Conservation (phyloP, 2,113 vertebrate genomes). For the Eleginops maclovinus region DNA sequence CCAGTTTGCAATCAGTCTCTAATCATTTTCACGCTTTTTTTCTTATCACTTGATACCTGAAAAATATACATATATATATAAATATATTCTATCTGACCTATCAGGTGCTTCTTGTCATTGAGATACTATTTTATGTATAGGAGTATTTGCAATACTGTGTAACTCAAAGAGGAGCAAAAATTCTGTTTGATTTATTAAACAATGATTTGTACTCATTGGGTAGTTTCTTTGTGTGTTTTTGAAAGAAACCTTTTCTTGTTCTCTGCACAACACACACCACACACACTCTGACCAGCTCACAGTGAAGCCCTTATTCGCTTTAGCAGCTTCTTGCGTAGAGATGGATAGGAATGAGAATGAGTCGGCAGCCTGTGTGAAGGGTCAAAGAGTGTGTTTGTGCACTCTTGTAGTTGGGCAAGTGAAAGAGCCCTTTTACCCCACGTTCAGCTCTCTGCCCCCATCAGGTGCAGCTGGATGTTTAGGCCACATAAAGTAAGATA, state of each 20-base stretch:
- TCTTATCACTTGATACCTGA: slow-evolving; percentile 54
- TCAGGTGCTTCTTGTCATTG: slow-evolving; percentile 72
- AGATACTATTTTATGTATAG: slow-evolving; percentile 81
- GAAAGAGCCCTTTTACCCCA: slow-evolving; percentile 67
- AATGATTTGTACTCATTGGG: slow-evolving; percentile 79
- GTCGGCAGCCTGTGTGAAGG: slow-evolving; percentile 49
- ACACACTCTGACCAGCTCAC: slow-evolving; percentile 35
- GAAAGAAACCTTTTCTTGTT: slow-evolving; percentile 43
- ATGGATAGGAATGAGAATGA: slow-evolving; percentile 75
- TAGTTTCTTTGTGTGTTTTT: neutral
- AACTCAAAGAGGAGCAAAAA: slow-evolving; percentile 68
- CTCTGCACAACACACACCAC: slow-evolving; percentile 5
- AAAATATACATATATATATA: slow-evolving; percentile 42
- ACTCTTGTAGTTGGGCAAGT: slow-evolving; percentile 55
- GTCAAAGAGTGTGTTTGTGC: slow-evolving; percentile 77
- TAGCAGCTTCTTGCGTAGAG: slow-evolving; percentile 44
- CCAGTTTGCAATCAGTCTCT: slow-evolving; percentile 68
- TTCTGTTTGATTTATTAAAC: slow-evolving; percentile 84
- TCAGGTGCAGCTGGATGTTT: slow-evolving; percentile 71
- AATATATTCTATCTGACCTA: slow-evolving; percentile 58
- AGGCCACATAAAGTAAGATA: neutral
- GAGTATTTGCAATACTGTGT: slow-evolving; percentile 75
- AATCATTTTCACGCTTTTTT: slow-evolving; percentile 69
- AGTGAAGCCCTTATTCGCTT: slow-evolving; percentile 54
- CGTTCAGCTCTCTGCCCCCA: slow-evolving; percentile 14